A percentile compares a stretch with the other conserved stretches of the same genome.
Conservation (phyloP, 1,140 invertebrate genomes). For the Eueides isabella region DNA sequence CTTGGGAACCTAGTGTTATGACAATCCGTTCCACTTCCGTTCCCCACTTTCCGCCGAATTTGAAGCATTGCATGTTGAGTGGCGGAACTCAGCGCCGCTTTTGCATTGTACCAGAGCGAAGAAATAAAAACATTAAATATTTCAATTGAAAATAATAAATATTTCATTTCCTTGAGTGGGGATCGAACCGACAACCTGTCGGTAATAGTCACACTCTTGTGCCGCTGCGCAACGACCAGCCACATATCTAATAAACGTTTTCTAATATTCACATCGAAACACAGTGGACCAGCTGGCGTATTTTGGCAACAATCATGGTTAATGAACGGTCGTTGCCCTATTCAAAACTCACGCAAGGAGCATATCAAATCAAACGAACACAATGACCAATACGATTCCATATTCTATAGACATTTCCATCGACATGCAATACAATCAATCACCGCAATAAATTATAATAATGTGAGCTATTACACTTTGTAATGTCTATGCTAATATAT, state of each 20-base stretch:
- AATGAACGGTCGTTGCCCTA: conserved; percentile 41
- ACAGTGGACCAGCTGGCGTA: conserved; percentile 28
- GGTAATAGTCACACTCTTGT: no score
- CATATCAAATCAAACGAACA: conserved; percentile 34
- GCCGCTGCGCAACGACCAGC: no score
- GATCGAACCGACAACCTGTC: no score
- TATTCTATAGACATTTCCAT: conserved; percentile 18
- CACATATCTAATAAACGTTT: not conserved
- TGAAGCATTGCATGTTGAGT: no score
- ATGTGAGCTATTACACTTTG: not conserved
- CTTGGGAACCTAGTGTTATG: no score
- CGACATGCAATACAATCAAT: conserved; percentile 23
- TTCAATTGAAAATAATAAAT: no score
- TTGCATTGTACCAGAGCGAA: no score
- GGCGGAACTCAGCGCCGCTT: no score
- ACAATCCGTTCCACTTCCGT: no score
- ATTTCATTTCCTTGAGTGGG: no score
- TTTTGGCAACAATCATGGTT: conserved; percentile 41
- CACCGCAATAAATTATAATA: conserved; percentile 18
- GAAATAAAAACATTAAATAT: no score
- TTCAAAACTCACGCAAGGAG: conserved; percentile 24
- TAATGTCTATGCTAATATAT: conserved; percentile 4
- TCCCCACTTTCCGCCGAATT: no score
- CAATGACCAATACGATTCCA: conserved; percentile 27
- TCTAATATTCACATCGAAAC: not conserved